phyloP scores from a whole-genome alignment of 2,888 invertebrate species.

The Hypolimnas misippus region DNA sequence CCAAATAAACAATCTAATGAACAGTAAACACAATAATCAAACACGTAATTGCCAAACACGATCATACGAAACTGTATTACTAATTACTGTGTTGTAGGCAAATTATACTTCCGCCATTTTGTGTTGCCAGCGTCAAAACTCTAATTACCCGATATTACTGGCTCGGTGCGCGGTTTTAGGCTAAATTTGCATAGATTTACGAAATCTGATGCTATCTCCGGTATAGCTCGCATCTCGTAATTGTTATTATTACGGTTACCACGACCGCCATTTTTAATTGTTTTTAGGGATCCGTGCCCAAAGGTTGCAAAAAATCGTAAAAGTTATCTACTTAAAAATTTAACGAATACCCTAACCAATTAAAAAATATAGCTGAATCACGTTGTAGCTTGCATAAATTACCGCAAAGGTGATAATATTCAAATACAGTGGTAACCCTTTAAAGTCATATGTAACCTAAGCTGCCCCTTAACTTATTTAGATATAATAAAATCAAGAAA shows the following conservation, averaged over 20 bases:
- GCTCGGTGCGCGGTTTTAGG: constrained; percentile 41
- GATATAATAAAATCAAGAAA: too few relatives aligned
- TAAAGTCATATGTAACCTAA: too few relatives aligned
- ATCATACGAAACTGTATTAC: constrained; percentile 22
- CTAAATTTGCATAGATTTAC: constrained; percentile 66
- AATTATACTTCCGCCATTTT: constrained; percentile 40
- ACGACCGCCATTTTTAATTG: constrained; percentile 3
- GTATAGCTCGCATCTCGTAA: constrained; percentile 38
- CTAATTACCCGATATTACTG: constrained; percentile 58
- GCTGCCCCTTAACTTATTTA: too few relatives aligned
- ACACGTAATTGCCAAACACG: constrained; percentile 19
- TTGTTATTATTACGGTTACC: constrained; percentile 6
- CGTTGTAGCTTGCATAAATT: too few relatives aligned
- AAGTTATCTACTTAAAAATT: background rate
- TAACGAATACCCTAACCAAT: too few relatives aligned
- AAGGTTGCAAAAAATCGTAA: background rate
- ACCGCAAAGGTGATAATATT: too few relatives aligned
- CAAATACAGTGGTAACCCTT: too few relatives aligned
- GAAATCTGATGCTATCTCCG: constrained; percentile 62
- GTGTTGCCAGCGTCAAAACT: constrained; percentile 51
- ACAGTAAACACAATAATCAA: constrained; percentile 6
- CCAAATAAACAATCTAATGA: constrained; percentile 2
- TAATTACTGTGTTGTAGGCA: constrained; percentile 34
- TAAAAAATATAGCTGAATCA: too few relatives aligned
- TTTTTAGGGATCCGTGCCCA: background rate